Evolutionary conservation across 2,888 invertebrate species (phyloP), one percentile per base, ranked within the genome.

Genomic region (Drosophila fulvimacula): DNA sequence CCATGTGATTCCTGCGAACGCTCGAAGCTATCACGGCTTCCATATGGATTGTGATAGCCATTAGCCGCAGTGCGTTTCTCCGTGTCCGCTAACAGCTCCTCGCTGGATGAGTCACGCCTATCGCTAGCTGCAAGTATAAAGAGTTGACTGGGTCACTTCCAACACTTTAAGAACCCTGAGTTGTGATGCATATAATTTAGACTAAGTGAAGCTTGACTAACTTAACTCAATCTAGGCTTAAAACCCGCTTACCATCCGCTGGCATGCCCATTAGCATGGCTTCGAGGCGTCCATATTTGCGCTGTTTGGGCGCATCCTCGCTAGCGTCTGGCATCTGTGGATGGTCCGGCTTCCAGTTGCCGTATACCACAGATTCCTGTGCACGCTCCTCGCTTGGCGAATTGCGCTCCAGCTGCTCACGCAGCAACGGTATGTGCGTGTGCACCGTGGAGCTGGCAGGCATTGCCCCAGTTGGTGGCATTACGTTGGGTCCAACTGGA

Each of bases 301-400:
- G 78, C 19, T 84, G 68, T 57, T 64, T 85, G 19, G 84, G 72
- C 51, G 63, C 68, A 9, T 38, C 30, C 7, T 66, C 68, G 0
- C 32, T 64, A 4, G 69, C 65, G 13, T 72, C 62, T 5, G 90
- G 90, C 19, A 66, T 74, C 13, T 74, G 58, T 10, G 90, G 89
- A 46, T 76, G 88, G 24, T 90, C 85, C 13, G 89, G 83, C 66
- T 91, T 91, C 90, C 90, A 90, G 41, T 89, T 88, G 38, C 90
- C 91, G 59, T 91, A 90, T 15, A 91, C 87, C 38, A 90, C 83
- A 0, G 87, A 63, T 19, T 90, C 91, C 52, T 85, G 74, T 1
- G 75, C 42, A 15, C 36, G 44, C 13, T 63, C 69, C 30, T 79
- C 60, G 36, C 17, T 32, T 21, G 72, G 42, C 13, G 48, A 32